Conservation (phyloP, 2,113 vertebrate genomes). For the Chloroceryle aenea region DNA sequence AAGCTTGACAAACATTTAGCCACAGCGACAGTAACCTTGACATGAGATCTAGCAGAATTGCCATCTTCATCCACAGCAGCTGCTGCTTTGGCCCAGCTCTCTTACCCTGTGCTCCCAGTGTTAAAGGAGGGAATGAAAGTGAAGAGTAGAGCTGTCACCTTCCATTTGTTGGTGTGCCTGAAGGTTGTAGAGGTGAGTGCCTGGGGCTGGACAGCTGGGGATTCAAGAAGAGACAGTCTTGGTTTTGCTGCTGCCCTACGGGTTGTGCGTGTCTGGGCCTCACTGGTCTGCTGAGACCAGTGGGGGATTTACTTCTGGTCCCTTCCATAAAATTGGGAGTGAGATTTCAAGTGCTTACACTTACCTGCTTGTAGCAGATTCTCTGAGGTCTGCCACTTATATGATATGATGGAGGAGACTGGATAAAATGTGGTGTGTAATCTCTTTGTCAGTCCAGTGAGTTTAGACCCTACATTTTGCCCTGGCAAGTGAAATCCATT, state of each 20-base stretch:
- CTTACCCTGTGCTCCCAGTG: background rate
- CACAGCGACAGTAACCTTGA: background rate
- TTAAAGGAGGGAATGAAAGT: background rate
- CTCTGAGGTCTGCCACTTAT: background rate
- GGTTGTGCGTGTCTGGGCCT: background rate
- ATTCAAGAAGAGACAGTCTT: background rate
- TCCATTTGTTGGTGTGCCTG: background rate
- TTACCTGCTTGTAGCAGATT: background rate
- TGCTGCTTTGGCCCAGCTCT: background rate
- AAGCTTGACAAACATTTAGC: background rate
- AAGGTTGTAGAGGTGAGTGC: conserved; percentile 13
- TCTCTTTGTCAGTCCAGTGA: background rate
- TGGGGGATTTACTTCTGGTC: background rate
- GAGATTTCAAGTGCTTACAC: background rate
- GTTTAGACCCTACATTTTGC: background rate
- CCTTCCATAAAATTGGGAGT: background rate
- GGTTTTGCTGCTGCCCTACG: background rate
- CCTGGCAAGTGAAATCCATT: background rate
- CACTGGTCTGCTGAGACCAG: background rate
- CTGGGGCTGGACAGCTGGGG: conserved; percentile 34
- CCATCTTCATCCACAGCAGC: rapidly evolving
- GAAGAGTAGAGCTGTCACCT: background rate
- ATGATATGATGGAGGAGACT: background rate
- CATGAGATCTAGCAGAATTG: background rate
- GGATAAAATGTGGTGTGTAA: background rate